phyloP scores from a whole-genome alignment of 2,797 vertebrate genomes.

The Acrocephalus scirpaceus region DNA sequence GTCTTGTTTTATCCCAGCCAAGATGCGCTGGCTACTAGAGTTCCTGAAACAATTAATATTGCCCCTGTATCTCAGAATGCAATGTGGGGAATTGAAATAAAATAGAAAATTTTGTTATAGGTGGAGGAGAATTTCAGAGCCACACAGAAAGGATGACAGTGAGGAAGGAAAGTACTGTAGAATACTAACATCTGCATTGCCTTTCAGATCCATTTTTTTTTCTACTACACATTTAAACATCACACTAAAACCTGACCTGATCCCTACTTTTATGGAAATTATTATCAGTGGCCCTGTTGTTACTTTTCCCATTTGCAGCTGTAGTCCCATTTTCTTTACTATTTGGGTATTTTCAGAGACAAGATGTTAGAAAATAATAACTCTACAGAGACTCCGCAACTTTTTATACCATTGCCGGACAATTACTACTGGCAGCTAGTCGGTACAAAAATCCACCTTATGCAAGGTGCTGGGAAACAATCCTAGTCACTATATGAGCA shows the following conservation, averaged over 20 bases:
- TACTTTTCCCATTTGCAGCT: neutral
- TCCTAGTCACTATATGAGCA: neutral
- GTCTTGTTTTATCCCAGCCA: constrained; percentile 10
- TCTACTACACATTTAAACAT: neutral
- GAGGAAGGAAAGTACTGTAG: neutral
- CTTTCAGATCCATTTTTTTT: neutral
- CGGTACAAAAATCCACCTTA: constrained; percentile 16
- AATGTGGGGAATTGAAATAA: neutral
- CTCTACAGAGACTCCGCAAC: neutral
- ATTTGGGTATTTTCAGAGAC: neutral
- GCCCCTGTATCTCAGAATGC: neutral
- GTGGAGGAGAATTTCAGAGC: neutral
- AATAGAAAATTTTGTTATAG: neutral
- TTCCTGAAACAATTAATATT: neutral
- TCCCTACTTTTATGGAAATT: neutral
- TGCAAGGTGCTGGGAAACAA: neutral
- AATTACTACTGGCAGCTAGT: neutral
- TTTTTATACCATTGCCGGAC: neutral
- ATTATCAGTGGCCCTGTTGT: neutral
- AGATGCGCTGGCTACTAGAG: neutral
- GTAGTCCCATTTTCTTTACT: neutral
- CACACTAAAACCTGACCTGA: neutral
- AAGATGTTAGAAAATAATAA: neutral
- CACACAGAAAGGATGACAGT: neutral
- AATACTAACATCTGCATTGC: neutral